phyloP scores from a whole-genome alignment of 2,797 vertebrate genomes.

The Falco berigora region DNA sequence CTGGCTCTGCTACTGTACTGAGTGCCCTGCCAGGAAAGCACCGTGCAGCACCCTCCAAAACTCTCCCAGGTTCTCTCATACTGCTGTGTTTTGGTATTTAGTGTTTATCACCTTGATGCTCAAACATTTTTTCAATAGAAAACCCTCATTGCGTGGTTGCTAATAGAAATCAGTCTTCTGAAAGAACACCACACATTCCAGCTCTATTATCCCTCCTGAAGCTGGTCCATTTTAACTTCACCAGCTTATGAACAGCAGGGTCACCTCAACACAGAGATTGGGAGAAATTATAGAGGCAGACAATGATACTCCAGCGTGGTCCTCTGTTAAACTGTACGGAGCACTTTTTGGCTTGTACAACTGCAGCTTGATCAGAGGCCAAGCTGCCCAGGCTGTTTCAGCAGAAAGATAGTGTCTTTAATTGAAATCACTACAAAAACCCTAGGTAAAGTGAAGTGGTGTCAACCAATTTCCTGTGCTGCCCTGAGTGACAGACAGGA shows the following conservation, averaged over 20 bases:
- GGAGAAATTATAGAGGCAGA: background rate
- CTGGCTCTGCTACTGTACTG: background rate
- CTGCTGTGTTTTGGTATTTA: background rate
- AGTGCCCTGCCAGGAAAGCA: background rate
- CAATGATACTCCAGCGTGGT: background rate
- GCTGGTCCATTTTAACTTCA: background rate
- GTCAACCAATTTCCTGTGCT: background rate
- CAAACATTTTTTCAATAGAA: background rate
- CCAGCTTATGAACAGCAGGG: background rate
- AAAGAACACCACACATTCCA: background rate
- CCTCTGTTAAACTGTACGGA: background rate
- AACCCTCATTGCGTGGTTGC: background rate
- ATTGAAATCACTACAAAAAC: background rate
- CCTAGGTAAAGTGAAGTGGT: background rate
- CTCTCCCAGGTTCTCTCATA: background rate
- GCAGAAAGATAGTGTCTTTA: background rate
- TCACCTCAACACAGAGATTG: background rate
- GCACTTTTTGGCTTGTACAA: background rate
- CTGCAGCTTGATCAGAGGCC: accelerated
- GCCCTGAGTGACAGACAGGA: accelerated
- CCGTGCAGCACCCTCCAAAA: background rate
- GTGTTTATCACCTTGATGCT: background rate
- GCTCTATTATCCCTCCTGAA: background rate
- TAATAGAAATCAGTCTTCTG: background rate
- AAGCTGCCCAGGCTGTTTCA: background rate